Base-by-base conservation (phyloP, 2,797 vertebrate genomes). In the Trachurus trachurus region DNA sequence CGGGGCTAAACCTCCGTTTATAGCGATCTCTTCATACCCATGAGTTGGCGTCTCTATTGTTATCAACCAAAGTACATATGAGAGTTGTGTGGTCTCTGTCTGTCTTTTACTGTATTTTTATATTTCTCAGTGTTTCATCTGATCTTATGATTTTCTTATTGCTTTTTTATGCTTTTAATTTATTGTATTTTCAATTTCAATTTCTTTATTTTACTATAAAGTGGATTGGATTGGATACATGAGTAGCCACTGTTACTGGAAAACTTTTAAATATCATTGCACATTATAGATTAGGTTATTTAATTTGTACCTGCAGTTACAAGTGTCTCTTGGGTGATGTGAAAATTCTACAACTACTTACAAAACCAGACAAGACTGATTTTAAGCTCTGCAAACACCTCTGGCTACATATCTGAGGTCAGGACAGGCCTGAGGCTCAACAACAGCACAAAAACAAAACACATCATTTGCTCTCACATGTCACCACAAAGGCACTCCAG, bases 351-450 rank as follows among this genome's bases (percentile, higher is more conserved):
- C 9, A 29, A 22, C 34, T 40, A 3, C 34, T 45, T n/a, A 31
- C 3, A 54, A 60, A 76, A 58, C 62, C 62, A 52, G 53, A 57
- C 19, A 54, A 10, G 7, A 64, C 52, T 44, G 63, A 70, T 31
- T 68, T 39, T n/a, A 47, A 61, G 26, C 7, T 66, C 17, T 40
- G 5, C 4, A 37, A 70, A 78, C 53, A 56, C 47, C 42, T 10
- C 57, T 29, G 47, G 17, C 50, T 9, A 16, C 37, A 67, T 58
- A 52, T 49, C 39, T 56, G 42, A 73, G 10, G 2, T 54, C 63
- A 53, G 9, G 0, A 67, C 71, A 58, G 58, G 53, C 68, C 67
- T 21, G 56, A 74, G 66, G 34, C 42, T 62, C 12, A 22, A 68
- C 9, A 52, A 40, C 42, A 40, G 12, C 16, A 45, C 15, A 47